Evolutionary conservation across 2,113 vertebrate genomes (phyloP).

Genomic region (rat (Rattus norvegicus)): GRCr8 NC_086039.1:72371501-72372000

Average conservation of each 20-base stretch:
- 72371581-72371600: not conserved
- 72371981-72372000: not conserved
- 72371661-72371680: not conserved
- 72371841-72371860: too few relatives aligned
- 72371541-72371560: too few relatives aligned
- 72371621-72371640: not conserved
- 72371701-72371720: not conserved
- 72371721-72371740: too few relatives aligned
- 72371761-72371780: too few relatives aligned
- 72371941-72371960: not conserved
- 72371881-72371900: too few relatives aligned
- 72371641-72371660: not conserved
- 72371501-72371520: not conserved
- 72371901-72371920: not conserved
- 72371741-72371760: too few relatives aligned
- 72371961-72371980: not conserved
- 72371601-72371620: not conserved
- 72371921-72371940: not conserved
- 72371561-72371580: not conserved
- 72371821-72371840: too few relatives aligned
- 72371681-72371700: not conserved
- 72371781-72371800: too few relatives aligned
- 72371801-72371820: too few relatives aligned
- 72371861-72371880: too few relatives aligned
- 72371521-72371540: not conserved